A percentile compares a stretch with the other conserved stretches of the same genome.
Evolutionary conservation across 1,140 invertebrate genomes (phyloP).

Genomic region (Conus ventricosus): DNA sequence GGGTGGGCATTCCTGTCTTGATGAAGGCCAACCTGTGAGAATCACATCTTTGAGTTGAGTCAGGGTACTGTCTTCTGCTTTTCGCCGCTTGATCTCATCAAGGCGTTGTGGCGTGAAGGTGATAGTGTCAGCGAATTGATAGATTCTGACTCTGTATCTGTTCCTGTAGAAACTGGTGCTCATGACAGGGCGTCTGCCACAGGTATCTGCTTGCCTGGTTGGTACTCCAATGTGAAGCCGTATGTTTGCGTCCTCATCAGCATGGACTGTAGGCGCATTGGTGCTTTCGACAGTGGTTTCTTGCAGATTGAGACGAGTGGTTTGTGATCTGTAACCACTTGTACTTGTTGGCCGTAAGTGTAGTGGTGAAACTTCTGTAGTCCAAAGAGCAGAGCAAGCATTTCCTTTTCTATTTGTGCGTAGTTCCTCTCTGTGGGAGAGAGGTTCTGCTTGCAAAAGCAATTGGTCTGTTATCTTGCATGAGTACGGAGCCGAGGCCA

Average conservation of each 20-base stretch:
- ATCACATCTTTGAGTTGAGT: neutral
- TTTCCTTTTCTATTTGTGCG: no score
- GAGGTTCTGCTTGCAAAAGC: no score
- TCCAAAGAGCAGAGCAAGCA: no score
- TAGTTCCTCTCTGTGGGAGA: no score
- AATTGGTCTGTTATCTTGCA: no score
- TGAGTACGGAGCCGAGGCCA: no score
- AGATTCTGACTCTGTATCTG: neutral
- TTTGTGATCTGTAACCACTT: no score
- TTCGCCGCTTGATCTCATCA: slow-evolving; percentile 16
- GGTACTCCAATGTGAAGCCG: slow-evolving; percentile 6
- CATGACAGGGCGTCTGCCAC: slow-evolving; percentile 23
- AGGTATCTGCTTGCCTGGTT: neutral
- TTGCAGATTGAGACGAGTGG: no score
- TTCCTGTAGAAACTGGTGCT: neutral
- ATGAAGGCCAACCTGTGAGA: slow-evolving; percentile 31
- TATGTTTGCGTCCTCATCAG: slow-evolving; percentile 4
- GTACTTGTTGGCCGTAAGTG: no score
- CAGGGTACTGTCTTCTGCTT: slow-evolving; percentile 6
- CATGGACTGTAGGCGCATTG: no score
- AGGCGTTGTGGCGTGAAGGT: neutral
- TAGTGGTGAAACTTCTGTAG: no score
- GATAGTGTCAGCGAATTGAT: neutral
- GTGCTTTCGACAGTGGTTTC: no score
- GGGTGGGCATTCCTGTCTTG: neutral